Percentiles rank a stretch among this genome's conserved stretches.
phyloP scores from a whole-genome alignment of 37 sponge, comb jelly and placozoan genomes.

The Theonella swinhoei region DNA sequence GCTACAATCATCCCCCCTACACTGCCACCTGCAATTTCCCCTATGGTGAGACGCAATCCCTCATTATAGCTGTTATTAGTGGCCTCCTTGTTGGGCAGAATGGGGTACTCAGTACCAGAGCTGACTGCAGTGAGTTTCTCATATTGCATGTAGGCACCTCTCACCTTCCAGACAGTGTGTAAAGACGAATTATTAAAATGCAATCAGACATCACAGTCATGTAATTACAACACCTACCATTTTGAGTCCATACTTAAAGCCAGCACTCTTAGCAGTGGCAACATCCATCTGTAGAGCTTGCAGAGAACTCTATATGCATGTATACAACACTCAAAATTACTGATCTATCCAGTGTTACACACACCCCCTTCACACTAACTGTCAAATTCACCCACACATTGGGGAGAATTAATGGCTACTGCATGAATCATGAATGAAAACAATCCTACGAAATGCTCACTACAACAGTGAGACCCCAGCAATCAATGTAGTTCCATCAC shows the following conservation, averaged over 20 bases:
- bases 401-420: too few relatives aligned
- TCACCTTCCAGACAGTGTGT: too few relatives aligned
- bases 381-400: too few relatives aligned
- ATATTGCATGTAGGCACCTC: slow-evolving; percentile 89
- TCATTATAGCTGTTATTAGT: slow-evolving; percentile 76
- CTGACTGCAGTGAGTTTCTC: slow-evolving; percentile 62
- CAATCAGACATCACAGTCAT: too few relatives aligned
- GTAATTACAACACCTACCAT: too few relatives aligned
- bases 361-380: too few relatives aligned
- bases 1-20: slow-evolving; percentile 58
- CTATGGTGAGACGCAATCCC: slow-evolving; percentile 38
- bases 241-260: slow-evolving; percentile 71
- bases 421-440: too few relatives aligned
- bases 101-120: slow-evolving; percentile 36
- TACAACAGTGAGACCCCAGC: background rate
- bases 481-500: slow-evolving; percentile 35
- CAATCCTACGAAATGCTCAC: too few relatives aligned
- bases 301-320: slow-evolving; percentile 52
- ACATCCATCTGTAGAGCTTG: slow-evolving; percentile 38
- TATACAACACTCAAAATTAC: too few relatives aligned
- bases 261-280: slow-evolving; percentile 32
- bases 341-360: too few relatives aligned
- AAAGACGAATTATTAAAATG: too few relatives aligned
- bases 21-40: slow-evolving; percentile 6
- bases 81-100: slow-evolving; percentile 66